Base-by-base conservation (phyloP, 2,113 vertebrate species). In the Amphiprion percula region DNA sequence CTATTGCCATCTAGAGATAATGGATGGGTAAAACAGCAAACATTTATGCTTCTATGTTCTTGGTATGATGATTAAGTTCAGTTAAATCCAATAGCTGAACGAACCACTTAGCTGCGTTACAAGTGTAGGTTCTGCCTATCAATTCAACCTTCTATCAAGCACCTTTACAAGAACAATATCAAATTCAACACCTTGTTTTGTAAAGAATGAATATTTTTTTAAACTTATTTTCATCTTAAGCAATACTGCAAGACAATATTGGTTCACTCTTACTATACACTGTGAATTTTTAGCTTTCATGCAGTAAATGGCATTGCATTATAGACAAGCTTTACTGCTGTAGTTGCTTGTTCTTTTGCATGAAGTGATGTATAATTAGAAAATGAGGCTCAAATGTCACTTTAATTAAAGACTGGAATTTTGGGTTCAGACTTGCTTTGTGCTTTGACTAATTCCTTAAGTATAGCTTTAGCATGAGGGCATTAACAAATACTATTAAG, bases 1-100 rank as follows among this genome's bases (percentile, higher is more conserved):
- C 50, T 87, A 33, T 67, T 80, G 88, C 91, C 89, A 90, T 87
- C 92, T 91, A 90, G 90, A 86, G 90, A 70, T 2, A 68, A 10
- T 60, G 2, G 8, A 72, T 50, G 53, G 54, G 50, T 56, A 75
- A 63, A 84, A 72, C 37, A n/a, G 24, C 37, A 56, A 24, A 19
- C 39, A 10, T 14, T 28, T 39, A 7, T 2, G 10, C 7, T 2
- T 59, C 23, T 44, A 6, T 7, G 1, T 28, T 63, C 1, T 17
- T 67, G 6, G 9, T 28, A 21, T 50, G 12, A 74, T 49, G 19
- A 72, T 65, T 66, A 33, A 33, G 23, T 46, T 69, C 6, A 44
- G 26, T 23, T 3, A 68, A 10, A 24, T 53, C n/a, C 41, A n/a
- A 75, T 16, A 44, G 17, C 6, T 53, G 23, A 46, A n/a, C 54